Conservation (phyloP, 2,797 vertebrate genomes). For the Gila robusta region DNA sequence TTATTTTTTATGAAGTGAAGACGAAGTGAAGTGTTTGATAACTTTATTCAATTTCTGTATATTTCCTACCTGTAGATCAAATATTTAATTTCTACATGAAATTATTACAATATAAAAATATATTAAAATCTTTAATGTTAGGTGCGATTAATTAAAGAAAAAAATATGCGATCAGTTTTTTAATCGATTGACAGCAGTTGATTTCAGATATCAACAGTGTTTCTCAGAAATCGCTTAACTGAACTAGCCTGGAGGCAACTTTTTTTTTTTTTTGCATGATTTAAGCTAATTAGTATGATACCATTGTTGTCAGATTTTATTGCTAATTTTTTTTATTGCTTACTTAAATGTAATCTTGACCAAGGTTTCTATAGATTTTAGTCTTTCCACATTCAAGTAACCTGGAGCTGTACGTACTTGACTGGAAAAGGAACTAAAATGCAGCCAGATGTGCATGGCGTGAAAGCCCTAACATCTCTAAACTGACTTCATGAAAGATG, state of each 20-base stretch:
- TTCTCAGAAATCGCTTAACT: neutral
- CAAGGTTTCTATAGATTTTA: neutral
- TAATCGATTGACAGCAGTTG: neutral
- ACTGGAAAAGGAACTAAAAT: constrained; percentile 1
- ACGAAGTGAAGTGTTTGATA: too few species aligned
- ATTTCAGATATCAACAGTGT: neutral
- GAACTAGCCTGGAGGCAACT: neutral
- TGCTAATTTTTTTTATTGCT: too few species aligned
- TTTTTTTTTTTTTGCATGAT: neutral
- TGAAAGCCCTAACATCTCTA: constrained; percentile 3
- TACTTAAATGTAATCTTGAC: neutral
- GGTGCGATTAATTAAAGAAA: too few species aligned
- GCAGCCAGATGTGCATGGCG: neutral
- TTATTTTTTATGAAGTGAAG: too few species aligned
- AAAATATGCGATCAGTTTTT: too few species aligned
- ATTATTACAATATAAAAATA: too few species aligned
- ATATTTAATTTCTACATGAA: too few species aligned
- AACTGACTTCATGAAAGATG: constrained; percentile 2
- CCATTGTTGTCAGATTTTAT: neutral
- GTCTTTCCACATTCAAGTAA: neutral
- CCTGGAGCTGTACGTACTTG: neutral
- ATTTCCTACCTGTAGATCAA: too few species aligned
- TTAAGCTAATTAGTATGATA: neutral
- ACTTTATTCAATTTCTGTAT: too few species aligned
- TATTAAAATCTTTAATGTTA: too few species aligned